Conservation (phyloP, 2,113 vertebrate species). For the Mormoops blainvillei region DNA sequence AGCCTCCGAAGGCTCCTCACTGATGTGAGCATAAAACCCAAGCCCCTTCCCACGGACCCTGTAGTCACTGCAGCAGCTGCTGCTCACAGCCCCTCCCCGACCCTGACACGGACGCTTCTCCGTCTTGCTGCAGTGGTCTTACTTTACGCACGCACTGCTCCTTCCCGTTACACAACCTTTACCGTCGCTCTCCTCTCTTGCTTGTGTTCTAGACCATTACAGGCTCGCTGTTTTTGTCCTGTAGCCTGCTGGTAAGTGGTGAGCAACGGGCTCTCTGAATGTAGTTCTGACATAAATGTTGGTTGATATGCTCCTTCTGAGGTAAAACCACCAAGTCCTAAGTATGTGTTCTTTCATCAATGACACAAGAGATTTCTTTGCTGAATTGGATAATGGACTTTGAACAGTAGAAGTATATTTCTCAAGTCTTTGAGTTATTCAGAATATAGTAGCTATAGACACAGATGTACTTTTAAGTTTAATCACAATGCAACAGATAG, state of each 20-base stretch:
- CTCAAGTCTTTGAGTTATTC: slow-evolving; percentile 4
- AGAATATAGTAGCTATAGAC: background rate
- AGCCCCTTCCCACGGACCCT: background rate
- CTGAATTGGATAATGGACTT: background rate
- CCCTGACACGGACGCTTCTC: background rate
- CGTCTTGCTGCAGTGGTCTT: background rate
- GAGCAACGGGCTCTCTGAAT: background rate
- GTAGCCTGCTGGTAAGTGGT: background rate
- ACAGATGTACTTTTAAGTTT: background rate
- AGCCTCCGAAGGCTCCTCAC: background rate
- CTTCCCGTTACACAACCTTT: background rate
- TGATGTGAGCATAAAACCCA: background rate
- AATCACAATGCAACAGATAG: background rate
- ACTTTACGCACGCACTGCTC: background rate
- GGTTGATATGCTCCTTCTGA: background rate
- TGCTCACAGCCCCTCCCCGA: background rate
- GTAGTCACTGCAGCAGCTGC: no score
- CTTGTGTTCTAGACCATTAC: background rate
- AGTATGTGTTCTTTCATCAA: background rate
- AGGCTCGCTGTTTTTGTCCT: background rate
- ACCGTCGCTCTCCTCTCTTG: background rate
- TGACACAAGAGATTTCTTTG: background rate
- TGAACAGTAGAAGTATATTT: background rate
- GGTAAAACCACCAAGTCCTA: background rate
- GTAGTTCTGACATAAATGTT: background rate